phyloP scores from a whole-genome alignment of 2,888 invertebrate species.

The Drosophila eohydei region DNA sequence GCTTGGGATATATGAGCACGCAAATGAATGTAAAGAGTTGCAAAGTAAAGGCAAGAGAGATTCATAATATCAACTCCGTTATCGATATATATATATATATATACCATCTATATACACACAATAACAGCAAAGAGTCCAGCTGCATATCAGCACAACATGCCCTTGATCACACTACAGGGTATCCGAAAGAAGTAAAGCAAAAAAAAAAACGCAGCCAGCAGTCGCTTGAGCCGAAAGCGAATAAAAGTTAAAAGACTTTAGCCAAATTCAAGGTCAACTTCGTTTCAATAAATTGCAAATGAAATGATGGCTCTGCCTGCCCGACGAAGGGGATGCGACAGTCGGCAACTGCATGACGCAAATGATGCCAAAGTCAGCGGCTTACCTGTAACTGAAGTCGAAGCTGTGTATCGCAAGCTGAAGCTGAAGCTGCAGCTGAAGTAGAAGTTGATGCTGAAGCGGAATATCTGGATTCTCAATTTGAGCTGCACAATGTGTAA shows the following conservation, averaged over 20 bases:
- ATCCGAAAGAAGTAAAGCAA: not conserved
- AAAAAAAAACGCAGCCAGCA: conserved; percentile 33
- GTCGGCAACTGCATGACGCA: conserved; percentile 65
- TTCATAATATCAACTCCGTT: no score
- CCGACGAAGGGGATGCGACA: conserved; percentile 32
- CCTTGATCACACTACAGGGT: not conserved
- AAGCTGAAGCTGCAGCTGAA: conserved; percentile 22
- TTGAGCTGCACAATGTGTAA: conserved; percentile 33
- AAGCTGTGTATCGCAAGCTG: conserved; percentile 20
- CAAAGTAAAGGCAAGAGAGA: no score
- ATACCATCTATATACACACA: no score
- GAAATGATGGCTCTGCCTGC: conserved; percentile 52
- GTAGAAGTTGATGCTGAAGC: conserved; percentile 18
- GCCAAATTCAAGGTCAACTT: conserved; percentile 81
- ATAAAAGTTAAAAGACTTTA: conserved; percentile 80
- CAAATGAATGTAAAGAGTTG: not conserved
- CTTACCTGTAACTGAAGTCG: conserved; percentile 60
- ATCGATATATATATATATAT: no score
- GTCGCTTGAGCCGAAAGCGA: conserved; percentile 58
- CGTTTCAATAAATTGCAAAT: conserved; percentile 79
- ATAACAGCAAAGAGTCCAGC: no score
- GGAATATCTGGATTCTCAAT: conserved; percentile 12
- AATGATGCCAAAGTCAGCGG: conserved; percentile 63
- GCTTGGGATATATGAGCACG: no score
- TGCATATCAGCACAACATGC: not conserved